Evolutionary conservation across 2,113 vertebrate genomes (phyloP).

Genomic region (Chaetops frenatus): DNA sequence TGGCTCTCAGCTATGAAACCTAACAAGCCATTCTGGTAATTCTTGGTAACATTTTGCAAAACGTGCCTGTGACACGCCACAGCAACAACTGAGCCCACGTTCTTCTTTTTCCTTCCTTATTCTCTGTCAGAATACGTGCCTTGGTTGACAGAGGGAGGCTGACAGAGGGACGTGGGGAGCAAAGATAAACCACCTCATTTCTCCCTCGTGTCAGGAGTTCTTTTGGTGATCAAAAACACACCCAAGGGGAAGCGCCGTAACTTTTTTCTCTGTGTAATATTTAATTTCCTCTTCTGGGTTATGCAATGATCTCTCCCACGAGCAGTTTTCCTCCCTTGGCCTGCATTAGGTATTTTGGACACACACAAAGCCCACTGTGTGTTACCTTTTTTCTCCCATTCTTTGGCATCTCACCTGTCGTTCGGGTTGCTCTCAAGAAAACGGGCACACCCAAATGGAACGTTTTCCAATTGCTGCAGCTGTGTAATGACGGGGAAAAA

Average conservation of each 20-base stretch:
- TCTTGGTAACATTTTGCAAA: background rate
- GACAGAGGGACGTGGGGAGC: background rate
- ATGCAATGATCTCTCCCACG: fast-evolving
- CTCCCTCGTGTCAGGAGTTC: background rate
- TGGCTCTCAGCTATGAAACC: background rate
- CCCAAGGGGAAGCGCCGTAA: background rate
- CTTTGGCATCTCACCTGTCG: background rate
- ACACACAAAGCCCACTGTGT: background rate
- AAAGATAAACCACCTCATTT: background rate
- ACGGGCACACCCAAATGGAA: background rate
- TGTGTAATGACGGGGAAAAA: background rate
- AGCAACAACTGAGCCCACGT: background rate
- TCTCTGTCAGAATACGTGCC: background rate
- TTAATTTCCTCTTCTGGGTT: background rate
- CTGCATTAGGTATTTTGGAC: background rate
- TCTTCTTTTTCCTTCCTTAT: background rate
- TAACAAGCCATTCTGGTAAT: background rate
- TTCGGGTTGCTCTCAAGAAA: background rate
- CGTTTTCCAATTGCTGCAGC: fast-evolving
- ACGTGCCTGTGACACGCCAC: fast-evolving
- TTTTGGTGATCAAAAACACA: background rate
- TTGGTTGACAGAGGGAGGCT: background rate
- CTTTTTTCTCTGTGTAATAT: background rate
- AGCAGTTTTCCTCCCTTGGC: background rate
- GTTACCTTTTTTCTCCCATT: background rate